A percentile compares a stretch with the other conserved stretches of the same genome.
These are phyloP conservation scores for Augochlora pura DNA, from an alignment of 1,140 invertebrate genomes.

Conservation along the genomic window DNA sequence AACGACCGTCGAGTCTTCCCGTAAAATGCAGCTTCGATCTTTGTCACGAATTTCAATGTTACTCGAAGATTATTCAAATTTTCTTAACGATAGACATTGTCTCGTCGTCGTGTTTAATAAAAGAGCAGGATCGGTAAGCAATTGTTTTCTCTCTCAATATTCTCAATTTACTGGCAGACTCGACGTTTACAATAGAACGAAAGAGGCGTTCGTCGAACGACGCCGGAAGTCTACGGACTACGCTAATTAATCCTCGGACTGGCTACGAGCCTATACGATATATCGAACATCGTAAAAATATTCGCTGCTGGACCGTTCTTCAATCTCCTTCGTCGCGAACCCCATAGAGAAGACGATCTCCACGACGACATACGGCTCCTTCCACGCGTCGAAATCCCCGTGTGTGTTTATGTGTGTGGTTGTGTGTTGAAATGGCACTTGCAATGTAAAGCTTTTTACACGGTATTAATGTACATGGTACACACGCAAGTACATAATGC, in stretches of 20 bases:
- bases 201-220: constrained; percentile 6
- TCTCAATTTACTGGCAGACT: too few species aligned
- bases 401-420: neutral
- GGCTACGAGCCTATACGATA: neutral
- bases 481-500: constrained; percentile 53
- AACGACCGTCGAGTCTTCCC: too few species aligned
- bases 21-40: too few species aligned
- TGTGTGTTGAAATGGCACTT: constrained; percentile 54
- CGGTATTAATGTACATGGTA: constrained; percentile 42
- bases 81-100: too few species aligned
- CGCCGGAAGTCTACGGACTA: constrained; percentile 2
- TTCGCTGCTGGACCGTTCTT: neutral
- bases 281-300: neutral
- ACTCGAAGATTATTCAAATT: too few species aligned
- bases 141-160: too few species aligned
- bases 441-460: constrained; percentile 50
- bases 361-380: neutral
- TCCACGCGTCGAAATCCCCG: constrained; percentile 18
- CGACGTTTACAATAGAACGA: neutral
- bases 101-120: too few species aligned
- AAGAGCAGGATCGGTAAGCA: too few species aligned
- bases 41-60: too few species aligned
- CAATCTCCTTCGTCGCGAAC: too few species aligned
- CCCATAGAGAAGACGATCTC: neutral
- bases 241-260: neutral